These are phyloP conservation scores for Neuroscelio doddi DNA, from an alignment of 2,888 invertebrate genomes.

Conservation along the genomic window DNA sequence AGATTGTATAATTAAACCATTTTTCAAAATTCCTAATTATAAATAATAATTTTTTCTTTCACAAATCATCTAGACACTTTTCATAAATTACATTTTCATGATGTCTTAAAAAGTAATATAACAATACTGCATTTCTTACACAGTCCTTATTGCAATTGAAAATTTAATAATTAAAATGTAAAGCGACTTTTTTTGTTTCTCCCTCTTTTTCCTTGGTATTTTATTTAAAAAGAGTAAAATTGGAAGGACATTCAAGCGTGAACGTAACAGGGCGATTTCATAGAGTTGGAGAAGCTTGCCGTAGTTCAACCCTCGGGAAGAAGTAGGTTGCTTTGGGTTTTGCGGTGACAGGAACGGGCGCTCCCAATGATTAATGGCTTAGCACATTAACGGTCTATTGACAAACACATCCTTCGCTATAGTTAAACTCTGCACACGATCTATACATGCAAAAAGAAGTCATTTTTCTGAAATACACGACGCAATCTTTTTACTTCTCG, in stretches of 20 bases:
- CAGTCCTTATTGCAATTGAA: too few relatives aligned
- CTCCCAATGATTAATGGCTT: slow-evolving; percentile 73
- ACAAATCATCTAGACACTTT: too few relatives aligned
- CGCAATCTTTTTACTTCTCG: slow-evolving; percentile 12
- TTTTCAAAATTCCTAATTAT: too few relatives aligned
- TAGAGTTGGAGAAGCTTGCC: slow-evolving; percentile 47
- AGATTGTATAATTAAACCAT: too few relatives aligned
- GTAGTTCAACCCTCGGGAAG: slow-evolving; percentile 41
- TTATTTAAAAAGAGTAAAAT: slow-evolving; percentile 33
- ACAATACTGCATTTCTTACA: too few relatives aligned
- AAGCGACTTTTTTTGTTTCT: too few relatives aligned
- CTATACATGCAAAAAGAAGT: slow-evolving; percentile 45
- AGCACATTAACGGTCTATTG: slow-evolving; percentile 73
- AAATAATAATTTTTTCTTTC: too few relatives aligned
- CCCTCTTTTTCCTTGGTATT: slow-evolving; percentile 1
- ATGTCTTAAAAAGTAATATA: too few relatives aligned
- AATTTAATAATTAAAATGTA: too few relatives aligned
- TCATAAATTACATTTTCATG: too few relatives aligned
- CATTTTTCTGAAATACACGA: slow-evolving; percentile 39
- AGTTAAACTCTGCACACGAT: slow-evolving; percentile 42
- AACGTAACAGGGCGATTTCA: slow-evolving; percentile 49
- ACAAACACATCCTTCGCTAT: slow-evolving; percentile 70
- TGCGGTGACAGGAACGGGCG: slow-evolving; percentile 65
- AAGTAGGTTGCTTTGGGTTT: slow-evolving; percentile 58
- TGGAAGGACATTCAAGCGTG: slow-evolving; percentile 29